A percentile compares a stretch with the other conserved stretches of the same genome.
phyloP scores from a whole-genome alignment of 2,888 invertebrate species.

The Nomada ferruginata region DNA sequence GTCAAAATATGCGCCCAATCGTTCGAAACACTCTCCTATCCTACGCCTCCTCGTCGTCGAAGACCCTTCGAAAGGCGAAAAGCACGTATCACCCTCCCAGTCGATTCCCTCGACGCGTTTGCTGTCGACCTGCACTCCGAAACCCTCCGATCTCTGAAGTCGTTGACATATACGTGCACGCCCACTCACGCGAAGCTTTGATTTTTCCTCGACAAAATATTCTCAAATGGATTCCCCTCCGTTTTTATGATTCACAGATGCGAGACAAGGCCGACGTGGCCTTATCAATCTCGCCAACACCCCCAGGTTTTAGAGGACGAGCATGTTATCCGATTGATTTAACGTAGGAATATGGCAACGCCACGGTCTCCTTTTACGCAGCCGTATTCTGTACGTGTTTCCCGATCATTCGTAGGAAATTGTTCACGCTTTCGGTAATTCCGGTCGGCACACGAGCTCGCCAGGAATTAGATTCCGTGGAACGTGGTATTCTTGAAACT shows the following conservation, averaged over 20 bases:
- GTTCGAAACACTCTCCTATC: conserved; percentile 17
- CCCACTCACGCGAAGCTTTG: conserved; percentile 29
- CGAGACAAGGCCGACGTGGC: not conserved
- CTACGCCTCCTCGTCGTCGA: conserved; percentile 7
- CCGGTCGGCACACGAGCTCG: not conserved
- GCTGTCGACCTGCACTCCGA: conserved; percentile 44
- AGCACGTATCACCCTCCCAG: conserved; percentile 31
- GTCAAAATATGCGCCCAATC: conserved; percentile 71
- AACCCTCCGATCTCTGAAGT: conserved; percentile 24
- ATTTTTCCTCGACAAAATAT: conserved; percentile 46
- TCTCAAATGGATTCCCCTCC: not conserved
- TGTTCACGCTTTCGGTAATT: not conserved
- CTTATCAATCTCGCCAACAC: not conserved
- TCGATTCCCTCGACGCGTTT: conserved; percentile 47
- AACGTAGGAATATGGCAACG: not conserved
- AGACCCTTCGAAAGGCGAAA: conserved; percentile 33
- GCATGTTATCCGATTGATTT: not conserved
- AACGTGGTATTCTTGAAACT: not conserved
- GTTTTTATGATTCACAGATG: conserved; percentile 36
- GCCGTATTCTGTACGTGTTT: too few species aligned
- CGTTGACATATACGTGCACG: not conserved
- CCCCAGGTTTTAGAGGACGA: not conserved
- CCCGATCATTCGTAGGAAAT: not conserved
- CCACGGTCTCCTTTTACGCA: too few species aligned
- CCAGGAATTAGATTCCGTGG: not conserved